Conservation (phyloP, 2,113 vertebrate genomes). For the Cygnus buccinator region DNA sequence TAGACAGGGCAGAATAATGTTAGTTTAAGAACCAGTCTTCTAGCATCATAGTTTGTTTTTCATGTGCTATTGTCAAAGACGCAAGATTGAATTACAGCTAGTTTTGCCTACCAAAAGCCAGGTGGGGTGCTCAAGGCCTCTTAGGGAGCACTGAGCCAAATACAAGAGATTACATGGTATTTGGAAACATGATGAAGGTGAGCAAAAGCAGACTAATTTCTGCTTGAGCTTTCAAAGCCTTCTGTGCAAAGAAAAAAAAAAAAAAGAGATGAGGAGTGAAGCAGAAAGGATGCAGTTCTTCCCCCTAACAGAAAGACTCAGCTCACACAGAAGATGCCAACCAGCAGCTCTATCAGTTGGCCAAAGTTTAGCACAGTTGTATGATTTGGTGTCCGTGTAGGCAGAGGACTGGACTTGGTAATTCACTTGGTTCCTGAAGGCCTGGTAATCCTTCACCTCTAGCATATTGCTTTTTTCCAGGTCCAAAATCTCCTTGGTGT, state of each 20-base stretch:
- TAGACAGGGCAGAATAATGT: background rate
- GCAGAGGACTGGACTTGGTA: background rate
- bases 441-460: background rate
- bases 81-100: slow-evolving; percentile 44
- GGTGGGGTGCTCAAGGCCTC: slow-evolving; percentile 22
- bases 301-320: background rate
- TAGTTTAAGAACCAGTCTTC: slow-evolving; percentile 26
- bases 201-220: slow-evolving; percentile 14
- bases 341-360: background rate
- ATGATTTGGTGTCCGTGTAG: background rate
- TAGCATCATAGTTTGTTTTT: slow-evolving; percentile 13
- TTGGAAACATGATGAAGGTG: slow-evolving; percentile 45
- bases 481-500: background rate
- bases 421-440: background rate
- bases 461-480: background rate
- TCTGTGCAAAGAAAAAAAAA: background rate
- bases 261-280: background rate
- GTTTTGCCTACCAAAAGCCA: slow-evolving; percentile 30
- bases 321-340: background rate
- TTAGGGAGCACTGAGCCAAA: slow-evolving; percentile 18
- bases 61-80: slow-evolving; percentile 10
- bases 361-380: background rate
- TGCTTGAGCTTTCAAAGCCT: slow-evolving; percentile 9
- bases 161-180: slow-evolving; percentile 9
- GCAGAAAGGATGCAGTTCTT: background rate